Evolutionary conservation across 2,113 vertebrate genomes (phyloP).

Genomic region (Edolisoma coerulescens): DNA sequence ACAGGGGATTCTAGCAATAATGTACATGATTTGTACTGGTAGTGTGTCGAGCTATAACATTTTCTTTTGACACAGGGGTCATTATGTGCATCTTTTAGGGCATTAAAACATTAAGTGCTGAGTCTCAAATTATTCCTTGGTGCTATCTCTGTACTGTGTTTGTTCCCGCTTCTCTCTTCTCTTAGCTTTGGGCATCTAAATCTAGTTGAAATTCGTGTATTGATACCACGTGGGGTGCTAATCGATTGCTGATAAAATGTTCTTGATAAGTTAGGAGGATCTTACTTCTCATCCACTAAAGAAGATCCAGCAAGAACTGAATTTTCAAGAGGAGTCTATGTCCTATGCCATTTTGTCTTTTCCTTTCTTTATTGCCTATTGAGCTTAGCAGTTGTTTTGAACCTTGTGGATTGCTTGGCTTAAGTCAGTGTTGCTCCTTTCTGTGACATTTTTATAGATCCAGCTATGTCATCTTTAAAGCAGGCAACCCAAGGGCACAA

Average conservation of each 20-base stretch:
- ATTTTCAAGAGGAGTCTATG: not conserved
- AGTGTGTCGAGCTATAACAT: not conserved
- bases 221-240: not conserved
- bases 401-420: not conserved
- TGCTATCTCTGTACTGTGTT: not conserved
- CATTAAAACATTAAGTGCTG: not conserved
- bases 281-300: not conserved
- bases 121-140: not conserved
- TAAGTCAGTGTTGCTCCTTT: not conserved
- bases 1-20: not conserved
- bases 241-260: not conserved
- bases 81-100: not conserved
- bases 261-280: not conserved
- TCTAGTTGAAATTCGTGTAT: not conserved
- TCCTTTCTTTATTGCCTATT: not conserved
- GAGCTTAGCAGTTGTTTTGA: not conserved
- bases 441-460: not conserved
- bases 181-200: not conserved
- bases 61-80: not conserved
- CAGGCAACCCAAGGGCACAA: not conserved
- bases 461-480: not conserved
- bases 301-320: not conserved
- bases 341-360: not conserved
- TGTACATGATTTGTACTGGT: not conserved
- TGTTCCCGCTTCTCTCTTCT: not conserved